phyloP scores from a whole-genome alignment of 2,113 vertebrate genomes.

The Naja naja region DNA sequence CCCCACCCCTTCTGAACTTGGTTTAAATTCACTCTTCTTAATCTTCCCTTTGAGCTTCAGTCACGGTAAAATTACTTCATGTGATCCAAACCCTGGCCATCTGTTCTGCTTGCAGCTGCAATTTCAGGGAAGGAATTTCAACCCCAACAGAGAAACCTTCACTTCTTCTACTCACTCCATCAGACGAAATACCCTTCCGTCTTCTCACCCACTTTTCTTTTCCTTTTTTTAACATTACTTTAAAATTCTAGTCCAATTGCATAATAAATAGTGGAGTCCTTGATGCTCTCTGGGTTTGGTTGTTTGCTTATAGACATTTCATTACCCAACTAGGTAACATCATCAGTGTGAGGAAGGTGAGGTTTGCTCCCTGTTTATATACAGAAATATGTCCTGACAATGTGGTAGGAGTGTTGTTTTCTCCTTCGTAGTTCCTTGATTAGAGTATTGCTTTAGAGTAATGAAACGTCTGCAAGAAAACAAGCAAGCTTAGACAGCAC shows the following conservation, averaged over 20 bases:
- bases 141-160: neutral
- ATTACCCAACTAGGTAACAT: neutral
- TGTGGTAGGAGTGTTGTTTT: neutral
- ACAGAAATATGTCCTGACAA: neutral
- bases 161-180: neutral
- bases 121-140: neutral
- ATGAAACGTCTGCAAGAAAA: too few species aligned
- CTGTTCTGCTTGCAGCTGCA: conserved; percentile 45
- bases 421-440: neutral
- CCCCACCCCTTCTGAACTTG: neutral
- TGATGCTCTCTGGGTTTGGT: neutral
- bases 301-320: neutral
- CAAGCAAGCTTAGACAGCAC: too few species aligned
- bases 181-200: neutral
- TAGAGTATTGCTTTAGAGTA: neutral
- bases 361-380: neutral
- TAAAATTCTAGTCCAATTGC: fast-evolving
- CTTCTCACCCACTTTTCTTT: neutral
- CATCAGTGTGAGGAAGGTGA: neutral
- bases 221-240: fast-evolving
- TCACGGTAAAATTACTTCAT: conserved; percentile 29
- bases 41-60: conserved; percentile 34
- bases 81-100: neutral
- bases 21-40: neutral
- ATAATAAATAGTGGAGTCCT: neutral